Base-by-base conservation (phyloP, 1,140 invertebrate species). In the Apis cerana region DNA sequence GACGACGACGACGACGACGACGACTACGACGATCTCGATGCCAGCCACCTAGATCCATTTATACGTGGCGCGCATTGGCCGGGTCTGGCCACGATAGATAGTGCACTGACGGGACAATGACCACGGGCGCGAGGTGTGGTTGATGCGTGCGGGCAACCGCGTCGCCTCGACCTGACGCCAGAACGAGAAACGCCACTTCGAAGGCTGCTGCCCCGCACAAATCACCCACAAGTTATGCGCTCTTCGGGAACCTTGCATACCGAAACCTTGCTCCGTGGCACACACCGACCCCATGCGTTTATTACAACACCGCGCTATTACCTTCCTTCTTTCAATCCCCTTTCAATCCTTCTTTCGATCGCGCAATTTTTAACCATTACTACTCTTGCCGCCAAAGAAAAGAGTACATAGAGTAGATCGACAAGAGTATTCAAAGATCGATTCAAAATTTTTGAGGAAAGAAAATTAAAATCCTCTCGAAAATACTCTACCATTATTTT, bases 21-120 rank as follows among this genome's bases (percentile, higher is more conserved):
- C 58, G 58, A 59, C 19, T 17, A 59, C 58, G 50, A 54, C 68
- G 75, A 76, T 68, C 72, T 43, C 23, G 67, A 80, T 83, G 61
- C 52, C 58, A 75, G 86, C 85, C 77, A 85, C 86, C 88, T 88
- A 91, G 85, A 87, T 87, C 86, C 89, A 87, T 89, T 90, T 91
- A 89, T 91, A 90, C 78, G 80, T 90, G 80, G 85, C 87, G 85
- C 85, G 86, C 89, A 89, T 88, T 59, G 81, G 75, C 78, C 52
- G 64, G 79, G 82, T 69, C 89, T 90, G 88, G 83, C 70, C 78
- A 77, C 84, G 87, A 90, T 89, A 89, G 88, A 88, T 88, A 89
- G 83, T 56, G 70, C 87, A 77, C 81, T 82, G 84, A 83, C 88
- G 88, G 90, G 90, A 92, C 91, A 92, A 92, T 92, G 92, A 92